These are phyloP conservation scores for Cataglyphis altisquamis DNA, from an alignment of 2,888 invertebrate genomes.

Conservation along the genomic window DNA sequence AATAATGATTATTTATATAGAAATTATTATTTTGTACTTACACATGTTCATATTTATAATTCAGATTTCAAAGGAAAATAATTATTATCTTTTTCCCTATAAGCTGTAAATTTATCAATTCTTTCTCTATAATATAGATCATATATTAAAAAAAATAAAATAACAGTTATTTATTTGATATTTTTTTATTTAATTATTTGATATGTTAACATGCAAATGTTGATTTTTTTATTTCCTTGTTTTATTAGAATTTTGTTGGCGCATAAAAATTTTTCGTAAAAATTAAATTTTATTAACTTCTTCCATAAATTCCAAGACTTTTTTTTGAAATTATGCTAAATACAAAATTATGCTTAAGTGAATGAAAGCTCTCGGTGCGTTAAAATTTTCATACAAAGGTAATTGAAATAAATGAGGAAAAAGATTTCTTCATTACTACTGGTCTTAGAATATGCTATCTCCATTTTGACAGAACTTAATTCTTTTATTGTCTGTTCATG, in stretches of 20 bases:
- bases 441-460: background rate
- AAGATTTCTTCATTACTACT: slow-evolving; percentile 1
- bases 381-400: background rate
- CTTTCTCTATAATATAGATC: background rate
- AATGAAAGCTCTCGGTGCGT: background rate
- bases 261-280: background rate
- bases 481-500: slow-evolving; percentile 8
- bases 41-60: background rate
- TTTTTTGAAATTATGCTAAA: background rate
- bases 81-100: background rate
- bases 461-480: slow-evolving; percentile 22
- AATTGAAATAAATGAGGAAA: slow-evolving; percentile 15
- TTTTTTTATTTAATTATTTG: background rate
- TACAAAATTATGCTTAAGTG: background rate
- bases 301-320: background rate
- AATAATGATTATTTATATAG: no score
- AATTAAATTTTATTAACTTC: background rate
- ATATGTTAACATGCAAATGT: background rate
- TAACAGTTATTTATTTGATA: background rate
- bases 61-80: background rate
- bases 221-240: background rate
- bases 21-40: background rate
- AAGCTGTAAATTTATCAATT: slow-evolving; percentile 1
- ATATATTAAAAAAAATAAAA: background rate
- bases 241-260: background rate